Percentiles rank a stretch among this genome's conserved stretches.
Conservation (phyloP, 1,140 invertebrate species). For the Microvelia longipes region DNA sequence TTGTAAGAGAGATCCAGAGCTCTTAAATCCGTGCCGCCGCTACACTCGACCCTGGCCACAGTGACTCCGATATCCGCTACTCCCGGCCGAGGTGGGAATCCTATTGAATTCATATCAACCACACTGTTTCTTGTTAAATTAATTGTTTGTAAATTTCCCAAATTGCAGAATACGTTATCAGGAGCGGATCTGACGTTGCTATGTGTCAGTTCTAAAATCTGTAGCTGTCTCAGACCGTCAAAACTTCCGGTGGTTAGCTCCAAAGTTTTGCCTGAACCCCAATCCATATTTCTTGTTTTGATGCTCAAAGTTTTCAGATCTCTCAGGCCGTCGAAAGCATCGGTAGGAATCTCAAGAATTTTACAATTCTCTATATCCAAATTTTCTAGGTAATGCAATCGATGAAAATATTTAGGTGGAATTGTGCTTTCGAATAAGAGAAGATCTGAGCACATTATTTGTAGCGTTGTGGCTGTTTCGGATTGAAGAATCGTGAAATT, state of each 20-base stretch:
- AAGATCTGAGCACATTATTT: constrained; percentile 58
- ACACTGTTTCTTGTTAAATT: constrained; percentile 72
- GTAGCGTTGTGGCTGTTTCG: constrained; percentile 50
- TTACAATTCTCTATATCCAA: constrained; percentile 63
- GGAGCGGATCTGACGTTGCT: constrained; percentile 67
- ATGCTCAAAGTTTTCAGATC: constrained; percentile 57
- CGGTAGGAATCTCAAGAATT: constrained; percentile 52
- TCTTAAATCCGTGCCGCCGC: constrained; percentile 43
- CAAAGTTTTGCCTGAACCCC: constrained; percentile 52
- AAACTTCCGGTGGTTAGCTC: constrained; percentile 51
- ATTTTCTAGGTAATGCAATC: constrained; percentile 53
- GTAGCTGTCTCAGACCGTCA: constrained; percentile 54
- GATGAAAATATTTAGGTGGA: constrained; percentile 49
- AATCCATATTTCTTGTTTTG: constrained; percentile 57
- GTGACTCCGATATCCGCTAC: constrained; percentile 31
- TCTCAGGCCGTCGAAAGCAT: constrained; percentile 57
- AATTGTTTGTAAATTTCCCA: constrained; percentile 60
- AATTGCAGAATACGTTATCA: constrained; percentile 52
- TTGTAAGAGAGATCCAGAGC: constrained; percentile 64
- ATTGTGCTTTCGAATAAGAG: constrained; percentile 65
- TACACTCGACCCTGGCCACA: constrained; percentile 19
- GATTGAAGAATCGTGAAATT: constrained; percentile 39
- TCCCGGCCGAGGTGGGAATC: constrained; percentile 40
- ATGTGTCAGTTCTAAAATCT: constrained; percentile 58
- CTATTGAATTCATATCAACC: constrained; percentile 51